A percentile compares a stretch with the other conserved stretches of the same genome.
Conservation (phyloP, 2,113 vertebrate genomes). For the Heptranchias perlo region DNA sequence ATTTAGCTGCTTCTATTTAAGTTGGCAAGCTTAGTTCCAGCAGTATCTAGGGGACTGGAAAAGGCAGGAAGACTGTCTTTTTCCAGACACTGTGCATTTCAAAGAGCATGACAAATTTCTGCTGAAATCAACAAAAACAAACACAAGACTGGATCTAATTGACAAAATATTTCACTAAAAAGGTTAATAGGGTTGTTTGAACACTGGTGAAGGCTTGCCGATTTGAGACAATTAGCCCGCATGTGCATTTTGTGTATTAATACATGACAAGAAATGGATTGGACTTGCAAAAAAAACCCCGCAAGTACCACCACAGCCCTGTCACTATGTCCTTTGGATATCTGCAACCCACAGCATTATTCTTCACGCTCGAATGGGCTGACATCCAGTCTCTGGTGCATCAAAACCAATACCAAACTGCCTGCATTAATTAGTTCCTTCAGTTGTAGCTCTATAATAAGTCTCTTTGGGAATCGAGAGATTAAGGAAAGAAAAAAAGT, state of each 20-base stretch:
- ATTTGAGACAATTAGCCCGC: background rate
- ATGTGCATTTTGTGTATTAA: background rate
- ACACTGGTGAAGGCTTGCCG: background rate
- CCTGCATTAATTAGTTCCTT: conserved; percentile 62
- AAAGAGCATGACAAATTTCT: conserved; percentile 53
- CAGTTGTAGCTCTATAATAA: conserved; percentile 62
- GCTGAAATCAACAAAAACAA: conserved; percentile 50
- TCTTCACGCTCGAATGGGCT: conserved; percentile 47
- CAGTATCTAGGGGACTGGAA: conserved; percentile 50
- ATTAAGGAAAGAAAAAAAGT: conserved; percentile 39
- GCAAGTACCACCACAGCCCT: background rate
- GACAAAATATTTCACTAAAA: background rate
- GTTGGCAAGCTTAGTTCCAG: conserved; percentile 57
- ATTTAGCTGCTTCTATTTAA: conserved; percentile 55
- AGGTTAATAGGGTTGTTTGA: conserved; percentile 48
- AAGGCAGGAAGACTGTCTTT: conserved; percentile 38
- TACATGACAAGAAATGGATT: conserved; percentile 40
- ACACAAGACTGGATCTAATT: conserved; percentile 29
- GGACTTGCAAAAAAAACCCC: conserved; percentile 41
- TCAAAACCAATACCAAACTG: conserved; percentile 64
- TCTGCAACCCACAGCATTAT: conserved; percentile 45
- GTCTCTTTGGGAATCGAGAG: conserved; percentile 59
- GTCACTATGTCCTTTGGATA: conserved; percentile 41
- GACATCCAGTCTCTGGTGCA: conserved; percentile 54
- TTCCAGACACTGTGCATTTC: conserved; percentile 56